Conservation (phyloP, 2,888 invertebrate species). For the Mesorhabditis belari region DNA sequence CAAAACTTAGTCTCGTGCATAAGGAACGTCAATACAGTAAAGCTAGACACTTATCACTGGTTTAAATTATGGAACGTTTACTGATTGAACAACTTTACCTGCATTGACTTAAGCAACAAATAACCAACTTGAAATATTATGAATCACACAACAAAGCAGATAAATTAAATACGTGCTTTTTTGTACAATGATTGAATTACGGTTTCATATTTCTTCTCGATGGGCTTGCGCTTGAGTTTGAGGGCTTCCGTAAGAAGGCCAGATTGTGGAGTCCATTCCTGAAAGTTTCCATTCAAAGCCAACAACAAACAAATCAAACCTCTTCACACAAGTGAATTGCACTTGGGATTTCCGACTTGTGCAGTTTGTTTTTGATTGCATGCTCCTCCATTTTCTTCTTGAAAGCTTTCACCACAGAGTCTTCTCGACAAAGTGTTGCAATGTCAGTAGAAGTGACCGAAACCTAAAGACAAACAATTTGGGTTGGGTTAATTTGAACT, state of each 20-base stretch:
- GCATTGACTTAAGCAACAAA: too few relatives aligned
- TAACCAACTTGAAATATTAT: too few relatives aligned
- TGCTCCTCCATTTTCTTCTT: constrained; percentile 65
- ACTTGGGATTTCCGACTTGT: constrained; percentile 83
- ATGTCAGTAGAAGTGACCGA: constrained; percentile 52
- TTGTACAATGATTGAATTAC: constrained; percentile 1
- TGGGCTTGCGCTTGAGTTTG: constrained; percentile 73
- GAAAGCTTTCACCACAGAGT: constrained; percentile 71
- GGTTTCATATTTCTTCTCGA: constrained; percentile 12
- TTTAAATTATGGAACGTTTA: too few relatives aligned
- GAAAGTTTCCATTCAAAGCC: background rate
- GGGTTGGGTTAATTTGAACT: background rate
- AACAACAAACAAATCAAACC: constrained; percentile 66
- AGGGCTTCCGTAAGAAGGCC: constrained; percentile 94
- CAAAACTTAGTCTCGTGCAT: too few relatives aligned
- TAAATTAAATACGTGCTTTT: too few relatives aligned
- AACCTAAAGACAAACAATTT: constrained; percentile 15
- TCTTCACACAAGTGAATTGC: constrained; percentile 80
- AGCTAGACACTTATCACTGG: too few relatives aligned
- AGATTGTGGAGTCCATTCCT: constrained; percentile 83
- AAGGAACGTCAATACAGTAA: too few relatives aligned
- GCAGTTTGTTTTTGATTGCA: constrained; percentile 64
- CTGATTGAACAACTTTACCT: too few relatives aligned
- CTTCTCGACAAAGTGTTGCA: constrained; percentile 71
- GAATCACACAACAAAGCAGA: too few relatives aligned